Evolutionary conservation across 2,888 invertebrate genomes (phyloP).

Genomic region (Spilosoma lubricipeda): DNA sequence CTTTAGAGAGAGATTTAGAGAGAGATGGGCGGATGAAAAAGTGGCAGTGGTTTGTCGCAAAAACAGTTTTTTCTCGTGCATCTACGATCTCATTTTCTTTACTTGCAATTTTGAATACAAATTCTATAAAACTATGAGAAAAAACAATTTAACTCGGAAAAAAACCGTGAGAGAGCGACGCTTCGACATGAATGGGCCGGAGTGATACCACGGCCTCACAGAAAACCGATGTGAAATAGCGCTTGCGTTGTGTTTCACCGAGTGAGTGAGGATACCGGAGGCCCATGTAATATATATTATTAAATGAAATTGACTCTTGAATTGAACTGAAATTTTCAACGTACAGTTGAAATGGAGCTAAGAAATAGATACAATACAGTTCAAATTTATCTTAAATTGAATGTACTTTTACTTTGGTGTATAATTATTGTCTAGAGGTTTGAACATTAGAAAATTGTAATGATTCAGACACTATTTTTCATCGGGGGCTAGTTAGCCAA

Average conservation of each 20-base stretch:
- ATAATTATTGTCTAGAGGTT: not conserved
- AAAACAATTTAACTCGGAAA: not conserved
- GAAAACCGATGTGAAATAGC: too few relatives aligned
- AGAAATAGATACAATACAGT: not conserved
- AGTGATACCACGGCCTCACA: too few relatives aligned
- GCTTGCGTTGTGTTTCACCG: too few relatives aligned
- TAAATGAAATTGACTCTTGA: too few relatives aligned
- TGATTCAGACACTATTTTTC: not conserved
- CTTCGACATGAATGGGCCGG: too few relatives aligned
- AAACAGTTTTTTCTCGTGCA: not conserved
- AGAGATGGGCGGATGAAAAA: not conserved
- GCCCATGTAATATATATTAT: too few relatives aligned
- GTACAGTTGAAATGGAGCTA: not conserved
- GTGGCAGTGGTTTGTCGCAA: not conserved
- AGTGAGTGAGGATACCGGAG: too few relatives aligned
- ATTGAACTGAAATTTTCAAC: not conserved
- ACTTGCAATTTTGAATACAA: not conserved
- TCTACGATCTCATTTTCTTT: not conserved
- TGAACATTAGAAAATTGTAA: not conserved
- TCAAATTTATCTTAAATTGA: not conserved
- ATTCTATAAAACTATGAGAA: not conserved
- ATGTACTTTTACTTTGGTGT: not conserved
- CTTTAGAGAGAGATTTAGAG: not conserved
- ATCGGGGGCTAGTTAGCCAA: too few relatives aligned
- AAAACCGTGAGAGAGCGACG: not conserved